Percentiles rank a stretch among this genome's conserved stretches.
Conservation (phyloP, 2,888 invertebrate genomes). For the Zhuqinia jingwanae region DNA sequence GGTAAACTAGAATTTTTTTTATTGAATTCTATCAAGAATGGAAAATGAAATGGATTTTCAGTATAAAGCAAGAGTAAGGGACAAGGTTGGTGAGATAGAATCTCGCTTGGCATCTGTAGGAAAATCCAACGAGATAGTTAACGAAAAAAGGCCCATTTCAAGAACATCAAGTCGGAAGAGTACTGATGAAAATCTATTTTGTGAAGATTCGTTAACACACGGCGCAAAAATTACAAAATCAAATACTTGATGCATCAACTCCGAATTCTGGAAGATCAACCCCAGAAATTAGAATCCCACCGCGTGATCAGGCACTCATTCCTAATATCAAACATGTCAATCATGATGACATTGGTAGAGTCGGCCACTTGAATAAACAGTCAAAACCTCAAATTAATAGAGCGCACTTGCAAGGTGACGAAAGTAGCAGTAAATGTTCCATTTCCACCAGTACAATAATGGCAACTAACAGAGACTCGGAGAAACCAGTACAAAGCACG, state of each 20-base stretch:
- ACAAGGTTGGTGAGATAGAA: constrained; percentile 61
- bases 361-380: constrained; percentile 50
- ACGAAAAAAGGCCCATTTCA: neutral
- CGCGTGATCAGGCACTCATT: too few species aligned
- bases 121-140: neutral
- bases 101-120: constrained; percentile 4
- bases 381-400: constrained; percentile 14
- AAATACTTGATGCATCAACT: neutral
- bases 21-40: neutral
- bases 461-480: neutral
- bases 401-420: neutral
- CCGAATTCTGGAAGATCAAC: neutral
- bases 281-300: neutral
- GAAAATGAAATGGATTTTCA: constrained; percentile 1
- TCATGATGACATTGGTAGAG: neutral
- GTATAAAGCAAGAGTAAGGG: constrained; percentile 50
- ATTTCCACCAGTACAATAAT: neutral
- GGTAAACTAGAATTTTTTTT: too few species aligned
- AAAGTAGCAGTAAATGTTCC: neutral
- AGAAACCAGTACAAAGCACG: neutral
- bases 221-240: neutral
- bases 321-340: neutral
- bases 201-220: neutral
- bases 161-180: neutral
- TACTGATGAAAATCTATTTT: neutral